Conservation (phyloP, 53 echinoderm and acorn worm genomes). For the Paracentrotus lividus region DNA sequence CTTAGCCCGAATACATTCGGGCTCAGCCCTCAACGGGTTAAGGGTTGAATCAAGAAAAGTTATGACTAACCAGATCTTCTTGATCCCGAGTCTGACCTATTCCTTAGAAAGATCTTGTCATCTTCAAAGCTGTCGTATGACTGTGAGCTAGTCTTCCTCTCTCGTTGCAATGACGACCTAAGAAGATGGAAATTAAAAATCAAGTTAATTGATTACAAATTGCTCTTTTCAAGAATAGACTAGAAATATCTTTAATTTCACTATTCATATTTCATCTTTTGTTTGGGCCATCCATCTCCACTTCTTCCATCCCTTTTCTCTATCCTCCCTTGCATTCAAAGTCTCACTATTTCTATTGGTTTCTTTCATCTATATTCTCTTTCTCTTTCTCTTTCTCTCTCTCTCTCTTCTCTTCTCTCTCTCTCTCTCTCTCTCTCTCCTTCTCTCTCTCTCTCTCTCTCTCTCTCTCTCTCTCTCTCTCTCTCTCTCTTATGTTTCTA, state of each 20-base stretch:
- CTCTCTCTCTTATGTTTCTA: neutral
- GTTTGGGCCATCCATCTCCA: neutral
- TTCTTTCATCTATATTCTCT: too few species aligned
- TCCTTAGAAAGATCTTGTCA: constrained; percentile 59
- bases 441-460: neutral
- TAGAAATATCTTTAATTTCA: too few species aligned
- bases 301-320: neutral
- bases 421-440: neutral
- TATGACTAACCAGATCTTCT: constrained; percentile 41
- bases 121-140: constrained; percentile 92
- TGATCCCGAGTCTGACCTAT: constrained; percentile 58
- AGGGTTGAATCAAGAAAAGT: neutral
- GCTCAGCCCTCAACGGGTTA: too few species aligned
- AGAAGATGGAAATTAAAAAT: neutral
- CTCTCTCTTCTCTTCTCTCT: neutral
- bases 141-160: constrained; percentile 89
- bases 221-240: too few species aligned
- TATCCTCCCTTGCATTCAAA: neutral
- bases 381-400: neutral
- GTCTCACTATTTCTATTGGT: too few species aligned
- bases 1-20: too few species aligned
- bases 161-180: constrained; percentile 64
- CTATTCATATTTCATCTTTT: too few species aligned
- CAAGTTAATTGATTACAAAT: neutral
- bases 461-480: neutral